Percentiles rank a stretch among this genome's conserved stretches.
phyloP scores from a whole-genome alignment of 2,888 invertebrate species.

The Pseudoips prasinana region DNA sequence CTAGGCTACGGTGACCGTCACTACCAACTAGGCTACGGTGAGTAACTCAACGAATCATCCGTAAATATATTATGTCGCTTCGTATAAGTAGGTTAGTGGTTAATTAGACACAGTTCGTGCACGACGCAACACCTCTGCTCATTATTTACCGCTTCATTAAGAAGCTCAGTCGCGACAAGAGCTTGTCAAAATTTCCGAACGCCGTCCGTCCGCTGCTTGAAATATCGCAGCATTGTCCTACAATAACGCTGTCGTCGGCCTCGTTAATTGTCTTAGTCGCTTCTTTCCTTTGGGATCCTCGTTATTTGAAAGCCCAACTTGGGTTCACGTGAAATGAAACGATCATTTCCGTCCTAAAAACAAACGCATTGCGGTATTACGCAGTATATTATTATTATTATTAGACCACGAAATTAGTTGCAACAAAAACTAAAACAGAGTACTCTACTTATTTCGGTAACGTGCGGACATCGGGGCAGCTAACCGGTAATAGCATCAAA shows the following conservation, averaged over 20 bases:
- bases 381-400: conserved; percentile 54
- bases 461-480: conserved; percentile 61
- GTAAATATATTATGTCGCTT: conserved; percentile 19
- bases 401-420: conserved; percentile 54
- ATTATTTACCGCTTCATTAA: conserved; percentile 81
- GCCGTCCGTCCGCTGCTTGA: conserved; percentile 61
- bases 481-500: conserved; percentile 57
- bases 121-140: conserved; percentile 71
- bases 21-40: too few relatives aligned
- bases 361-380: conserved; percentile 48
- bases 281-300: conserved; percentile 50
- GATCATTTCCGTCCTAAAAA: conserved; percentile 54
- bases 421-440: conserved; percentile 62
- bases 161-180: conserved; percentile 72
- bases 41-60: too few relatives aligned
- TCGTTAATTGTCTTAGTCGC: conserved; percentile 69
- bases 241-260: conserved; percentile 74
- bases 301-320: conserved; percentile 53
- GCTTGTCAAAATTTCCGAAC: conserved; percentile 75
- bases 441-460: conserved; percentile 59
- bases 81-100: conserved; percentile 52
- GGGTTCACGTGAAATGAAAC: conserved; percentile 56
- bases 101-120: conserved; percentile 74
- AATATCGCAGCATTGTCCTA: conserved; percentile 75
- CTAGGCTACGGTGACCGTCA: too few relatives aligned